Evolutionary conservation across 2,888 invertebrate genomes (phyloP), one percentile per base, ranked within the genome.

Genomic region (Drosophila formosana): DNA sequence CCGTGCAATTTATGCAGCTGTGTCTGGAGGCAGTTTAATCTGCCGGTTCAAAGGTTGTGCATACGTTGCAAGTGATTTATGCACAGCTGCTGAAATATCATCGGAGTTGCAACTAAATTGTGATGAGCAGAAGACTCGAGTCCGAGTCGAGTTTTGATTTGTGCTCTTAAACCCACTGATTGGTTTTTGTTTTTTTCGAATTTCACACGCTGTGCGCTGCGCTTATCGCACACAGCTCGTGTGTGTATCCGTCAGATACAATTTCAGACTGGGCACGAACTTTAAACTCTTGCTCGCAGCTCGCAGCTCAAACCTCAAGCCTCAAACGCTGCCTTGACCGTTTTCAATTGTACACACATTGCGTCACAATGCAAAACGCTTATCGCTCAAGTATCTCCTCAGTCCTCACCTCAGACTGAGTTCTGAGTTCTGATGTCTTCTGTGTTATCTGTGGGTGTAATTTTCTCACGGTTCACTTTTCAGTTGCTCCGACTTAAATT

Each of bases 381-480:
- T 84, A 84, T 85, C 86, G 73, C 71, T 50, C 6, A 63, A 66
- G 68, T 81, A 75, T 79, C 69, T 72, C 75, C 71, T 69, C 69
- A 45, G 25, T 26, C 53, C 64, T 64, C 41, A 41, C 32, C 32
- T 61, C 34, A 61, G 55, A 60, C 57, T 56, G 62, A 57, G 56
- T 79, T 72, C 66, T 71, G 62, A 57, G 56, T 79, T 72, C 66
- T 68, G 37, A 47, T 45, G 34, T 70, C 49, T 58, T 74, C 73
- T 85, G 77, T 85, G 77, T 85, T 84, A 85, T 86, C 87, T 72
- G 88, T 88, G 88, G 88, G 88, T 88, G 88, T 88, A 84, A 82
- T 88, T 88, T 88, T 88, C 88, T 88, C 88, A 88, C 88, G 88
- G 83, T 88, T 87, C 85, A 80, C 63, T 84, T 86, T 86, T 86